These are phyloP conservation scores for Drosophila gaucha DNA, from an alignment of 2,888 invertebrate genomes.

Conservation along the genomic window DNA sequence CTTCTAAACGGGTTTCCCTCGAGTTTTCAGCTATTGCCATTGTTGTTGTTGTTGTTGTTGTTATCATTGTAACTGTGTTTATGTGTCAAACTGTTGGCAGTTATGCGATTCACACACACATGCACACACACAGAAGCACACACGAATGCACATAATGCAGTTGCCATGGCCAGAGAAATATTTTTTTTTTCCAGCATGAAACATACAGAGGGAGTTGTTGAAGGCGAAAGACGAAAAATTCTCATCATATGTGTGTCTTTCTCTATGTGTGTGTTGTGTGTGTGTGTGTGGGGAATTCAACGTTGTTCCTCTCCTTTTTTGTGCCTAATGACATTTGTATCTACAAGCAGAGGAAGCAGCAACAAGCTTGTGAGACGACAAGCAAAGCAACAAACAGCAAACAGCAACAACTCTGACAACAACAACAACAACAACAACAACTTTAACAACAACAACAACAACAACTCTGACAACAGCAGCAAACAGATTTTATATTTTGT, in stretches of 20 bases:
- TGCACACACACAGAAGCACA: constrained; percentile 19
- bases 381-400: too few relatives aligned
- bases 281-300: constrained; percentile 15
- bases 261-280: constrained; percentile 4
- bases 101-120: constrained; percentile 52
- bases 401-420: constrained; percentile 21
- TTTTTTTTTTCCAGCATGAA: constrained; percentile 22
- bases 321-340: constrained; percentile 77
- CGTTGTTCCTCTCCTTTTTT: constrained; percentile 52
- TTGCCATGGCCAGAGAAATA: constrained; percentile 52
- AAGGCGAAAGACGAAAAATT: constrained; percentile 29
- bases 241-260: constrained; percentile 27
- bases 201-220: constrained; percentile 14
- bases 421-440: constrained; percentile 34
- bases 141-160: constrained; percentile 57
- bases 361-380: constrained; percentile 41
- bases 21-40: constrained; percentile 2
- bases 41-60: constrained; percentile 26
- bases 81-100: constrained; percentile 75
- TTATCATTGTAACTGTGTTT: constrained; percentile 77
- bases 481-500: constrained; percentile 49
- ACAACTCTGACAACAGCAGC: constrained; percentile 24
- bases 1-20: constrained; percentile 51
- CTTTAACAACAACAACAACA: constrained; percentile 15
- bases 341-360: constrained; percentile 51